phyloP scores from a whole-genome alignment of 1,140 invertebrate genomes.

The Drosophila baimaii region DNA sequence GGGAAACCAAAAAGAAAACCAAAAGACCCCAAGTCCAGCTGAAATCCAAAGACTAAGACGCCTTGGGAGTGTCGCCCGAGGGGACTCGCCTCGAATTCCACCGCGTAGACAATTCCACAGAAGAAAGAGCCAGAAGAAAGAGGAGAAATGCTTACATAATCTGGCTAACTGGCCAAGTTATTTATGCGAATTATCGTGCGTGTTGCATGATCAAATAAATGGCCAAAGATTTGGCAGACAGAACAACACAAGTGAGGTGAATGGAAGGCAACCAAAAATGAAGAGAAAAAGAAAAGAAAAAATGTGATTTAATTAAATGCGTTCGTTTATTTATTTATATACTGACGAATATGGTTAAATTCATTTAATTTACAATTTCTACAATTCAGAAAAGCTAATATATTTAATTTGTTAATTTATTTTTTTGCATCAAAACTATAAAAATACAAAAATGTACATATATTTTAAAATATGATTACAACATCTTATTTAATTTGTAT shows the following conservation, averaged over 20 bases:
- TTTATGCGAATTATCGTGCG: constrained; percentile 70
- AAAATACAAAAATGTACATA: no score
- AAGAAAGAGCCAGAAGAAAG: constrained; percentile 25
- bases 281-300: neutral
- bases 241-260: constrained; percentile 2
- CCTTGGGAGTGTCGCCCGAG: constrained; percentile 72
- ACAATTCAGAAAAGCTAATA: no score
- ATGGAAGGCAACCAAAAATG: constrained; percentile 8
- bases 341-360: no score
- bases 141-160: constrained; percentile 63
- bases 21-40: constrained; percentile 5
- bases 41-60: constrained; percentile 19
- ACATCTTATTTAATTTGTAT: no score
- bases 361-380: no score
- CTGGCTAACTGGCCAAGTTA: constrained; percentile 51
- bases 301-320: no score
- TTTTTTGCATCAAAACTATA: no score
- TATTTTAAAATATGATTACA: no score
- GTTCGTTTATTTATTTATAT: no score
- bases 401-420: no score
- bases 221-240: constrained; percentile 34
- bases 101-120: constrained; percentile 50
- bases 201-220: constrained; percentile 68
- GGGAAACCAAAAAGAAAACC: constrained; percentile 7
- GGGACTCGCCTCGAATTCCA: constrained; percentile 69